Percentiles rank a stretch among this genome's conserved stretches.
Evolutionary conservation across 2,888 invertebrate genomes (phyloP).

Genomic region (Candidula unifasciata): DNA sequence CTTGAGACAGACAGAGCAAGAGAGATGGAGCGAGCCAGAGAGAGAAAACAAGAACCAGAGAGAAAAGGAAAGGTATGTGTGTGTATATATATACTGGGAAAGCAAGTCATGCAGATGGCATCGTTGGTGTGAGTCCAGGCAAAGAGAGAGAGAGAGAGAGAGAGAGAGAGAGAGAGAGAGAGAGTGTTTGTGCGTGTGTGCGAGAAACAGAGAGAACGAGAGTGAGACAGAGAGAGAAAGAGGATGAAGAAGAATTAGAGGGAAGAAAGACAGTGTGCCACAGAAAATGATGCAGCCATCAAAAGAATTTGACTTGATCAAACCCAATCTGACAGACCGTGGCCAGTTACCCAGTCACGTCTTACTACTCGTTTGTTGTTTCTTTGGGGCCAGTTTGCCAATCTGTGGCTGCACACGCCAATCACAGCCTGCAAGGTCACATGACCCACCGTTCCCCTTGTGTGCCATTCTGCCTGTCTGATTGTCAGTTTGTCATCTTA

Average conservation of each 20-base stretch:
- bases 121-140: too few species aligned
- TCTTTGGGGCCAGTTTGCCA: background rate
- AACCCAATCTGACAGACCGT: background rate
- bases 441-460: background rate
- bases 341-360: background rate
- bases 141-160: too few species aligned
- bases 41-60: too few species aligned
- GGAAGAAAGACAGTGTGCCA: background rate
- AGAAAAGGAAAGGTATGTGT: too few species aligned
- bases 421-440: constrained; percentile 27
- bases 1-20: too few species aligned
- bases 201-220: background rate
- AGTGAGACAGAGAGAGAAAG: too few species aligned
- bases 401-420: constrained; percentile 15
- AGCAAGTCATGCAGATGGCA: too few species aligned
- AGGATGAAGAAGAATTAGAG: too few species aligned
- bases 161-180: background rate
- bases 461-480: constrained; percentile 31
- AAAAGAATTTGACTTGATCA: background rate
- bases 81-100: too few species aligned
- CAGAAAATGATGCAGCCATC: background rate
- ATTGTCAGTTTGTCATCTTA: constrained; percentile 30
- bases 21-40: too few species aligned
- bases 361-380: constrained; percentile 14
- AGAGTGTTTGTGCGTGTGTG: background rate